Evolutionary conservation across 2,113 vertebrate genomes (phyloP), one percentile per base, ranked within the genome.

Genomic region (Calonectris borealis): DNA sequence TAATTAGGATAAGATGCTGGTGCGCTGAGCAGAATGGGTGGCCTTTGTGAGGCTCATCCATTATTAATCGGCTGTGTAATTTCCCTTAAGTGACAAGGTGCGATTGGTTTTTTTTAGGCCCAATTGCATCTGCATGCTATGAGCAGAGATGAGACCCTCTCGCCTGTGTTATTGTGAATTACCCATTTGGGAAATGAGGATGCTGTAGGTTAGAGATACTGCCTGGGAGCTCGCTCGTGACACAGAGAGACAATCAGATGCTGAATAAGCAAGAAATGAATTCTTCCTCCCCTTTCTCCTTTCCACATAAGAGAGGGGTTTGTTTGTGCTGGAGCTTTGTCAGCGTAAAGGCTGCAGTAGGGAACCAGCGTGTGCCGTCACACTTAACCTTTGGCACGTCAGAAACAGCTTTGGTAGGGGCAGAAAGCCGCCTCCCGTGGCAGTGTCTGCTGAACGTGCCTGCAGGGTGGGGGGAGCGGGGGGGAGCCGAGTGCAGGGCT

Each of bases 241-340:
- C 61, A 55, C 44, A 58, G 48, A 82, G 29, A 77, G 64, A 42
- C 38, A 92, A 52, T 55, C 46, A 73, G 54, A 65, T 91, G 82
- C 86, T 80, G 86, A 94, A 88, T 65, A 48, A 83, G 66, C 71
- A 89, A 95, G 75, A 93, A 69, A 76, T 49, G 42, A 82, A 70
- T 84, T 97, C 52, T 85, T 95, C 34, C 36, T 91, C 60, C 70
- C 34, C 55, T 29, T 96, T 90, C 57, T 77, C 27, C n/a, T 83
- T 94, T 77, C 34, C 29, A 10, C 34, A 4, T 49, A 81, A 72
- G 69, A 79, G 29, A 69, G 0, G 2, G 42, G 22, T 54, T 89
- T 95, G 49, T n/a, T 94, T 97, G 70, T n/a, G 17, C 58, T 91
- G 82, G 78, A 85, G 27, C 38, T 96, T 70, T 95, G 91, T 82